Percentiles rank a stretch among this genome's conserved stretches.
Conservation (phyloP, 2,888 invertebrate species). For the Coecobrya sp. region DNA sequence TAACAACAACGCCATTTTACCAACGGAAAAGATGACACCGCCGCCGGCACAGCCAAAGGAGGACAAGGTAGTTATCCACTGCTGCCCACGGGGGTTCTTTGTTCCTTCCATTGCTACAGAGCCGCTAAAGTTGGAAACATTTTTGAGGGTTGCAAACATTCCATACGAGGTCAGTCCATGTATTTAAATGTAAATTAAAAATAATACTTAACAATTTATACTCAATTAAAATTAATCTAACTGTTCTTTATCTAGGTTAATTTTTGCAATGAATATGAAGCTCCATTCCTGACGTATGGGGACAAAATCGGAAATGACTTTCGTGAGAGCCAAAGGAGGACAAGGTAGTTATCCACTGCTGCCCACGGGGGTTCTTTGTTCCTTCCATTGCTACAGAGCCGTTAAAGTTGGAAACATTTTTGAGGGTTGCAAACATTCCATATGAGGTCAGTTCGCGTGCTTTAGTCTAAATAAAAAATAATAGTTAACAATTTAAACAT, state of each 20-base stretch:
- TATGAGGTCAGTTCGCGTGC: slow-evolving; percentile 83
- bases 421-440: slow-evolving; percentile 84
- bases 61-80: slow-evolving; percentile 77
- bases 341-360: slow-evolving; percentile 79
- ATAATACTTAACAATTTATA: background rate
- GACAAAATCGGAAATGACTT: too few species aligned
- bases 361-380: slow-evolving; percentile 81
- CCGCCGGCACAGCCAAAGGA: background rate
- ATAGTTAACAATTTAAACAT: too few species aligned
- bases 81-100: slow-evolving; percentile 81
- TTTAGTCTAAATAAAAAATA: too few species aligned
- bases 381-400: slow-evolving; percentile 84
- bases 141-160: slow-evolving; percentile 84
- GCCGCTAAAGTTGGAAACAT: slow-evolving; percentile 85
- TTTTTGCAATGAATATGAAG: too few species aligned
- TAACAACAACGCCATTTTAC: background rate
- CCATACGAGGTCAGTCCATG: slow-evolving; percentile 83
- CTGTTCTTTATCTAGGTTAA: too few species aligned
- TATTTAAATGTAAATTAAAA: background rate
- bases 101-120: slow-evolving; percentile 84
- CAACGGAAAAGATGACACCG: background rate
- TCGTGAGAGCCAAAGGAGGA: background rate
- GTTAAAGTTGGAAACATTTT: slow-evolving; percentile 85
- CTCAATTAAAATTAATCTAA: background rate
- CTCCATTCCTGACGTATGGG: too few species aligned